phyloP scores from a whole-genome alignment of 2,888 invertebrate genomes.

The Zaprionus obscuricornis region DNA sequence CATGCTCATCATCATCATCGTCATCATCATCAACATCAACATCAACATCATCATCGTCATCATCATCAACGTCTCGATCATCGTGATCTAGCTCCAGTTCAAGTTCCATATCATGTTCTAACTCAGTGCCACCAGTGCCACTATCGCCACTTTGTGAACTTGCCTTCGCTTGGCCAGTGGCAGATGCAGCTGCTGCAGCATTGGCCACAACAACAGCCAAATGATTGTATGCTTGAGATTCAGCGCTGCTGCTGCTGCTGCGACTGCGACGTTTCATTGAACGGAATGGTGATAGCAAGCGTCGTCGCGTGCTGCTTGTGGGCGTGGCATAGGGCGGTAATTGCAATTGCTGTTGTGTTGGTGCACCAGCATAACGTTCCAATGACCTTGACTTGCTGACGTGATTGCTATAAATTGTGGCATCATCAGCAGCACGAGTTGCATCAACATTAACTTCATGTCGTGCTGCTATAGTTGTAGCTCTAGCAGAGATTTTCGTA shows the following conservation, averaged over 20 bases:
- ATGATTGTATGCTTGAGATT: constrained; percentile 62
- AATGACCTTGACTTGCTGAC: constrained; percentile 81
- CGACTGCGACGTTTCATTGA: constrained; percentile 80
- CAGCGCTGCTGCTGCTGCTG: constrained; percentile 80
- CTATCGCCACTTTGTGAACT: constrained; percentile 80
- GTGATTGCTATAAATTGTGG: constrained; percentile 52
- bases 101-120: constrained; percentile 76
- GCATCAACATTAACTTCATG: no score
- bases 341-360: constrained; percentile 39
- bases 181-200: constrained; percentile 39
- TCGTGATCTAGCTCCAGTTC: constrained; percentile 65
- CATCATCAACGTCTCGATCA: constrained; percentile 40
- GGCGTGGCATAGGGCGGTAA: constrained; percentile 69
- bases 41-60: constrained; percentile 42
- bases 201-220: constrained; percentile 58
- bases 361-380: constrained; percentile 79
- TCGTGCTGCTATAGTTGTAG: constrained; percentile 1
- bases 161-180: constrained; percentile 53
- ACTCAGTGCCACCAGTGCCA: constrained; percentile 80
- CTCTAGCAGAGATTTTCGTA: constrained; percentile 16
- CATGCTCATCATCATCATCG: constrained; percentile 54
- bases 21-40: constrained; percentile 38
- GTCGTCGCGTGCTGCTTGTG: constrained; percentile 69
- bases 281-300: constrained; percentile 77
- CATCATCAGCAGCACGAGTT: constrained; percentile 19